A percentile compares a stretch with the other conserved stretches of the same genome.
Evolutionary conservation across 2,113 vertebrate species (phyloP).

Genomic region (Piaya cayana): DNA sequence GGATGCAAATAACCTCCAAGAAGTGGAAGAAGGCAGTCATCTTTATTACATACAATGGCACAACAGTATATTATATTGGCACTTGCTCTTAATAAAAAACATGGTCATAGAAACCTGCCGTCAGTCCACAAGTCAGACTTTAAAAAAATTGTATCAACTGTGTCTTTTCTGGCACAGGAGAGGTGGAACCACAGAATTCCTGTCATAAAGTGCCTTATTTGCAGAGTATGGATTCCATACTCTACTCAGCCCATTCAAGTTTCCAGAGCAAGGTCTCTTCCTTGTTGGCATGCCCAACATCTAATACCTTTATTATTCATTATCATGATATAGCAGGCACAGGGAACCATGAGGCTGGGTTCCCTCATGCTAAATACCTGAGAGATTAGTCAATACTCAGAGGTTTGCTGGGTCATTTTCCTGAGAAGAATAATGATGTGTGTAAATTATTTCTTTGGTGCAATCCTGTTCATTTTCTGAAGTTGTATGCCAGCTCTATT

Average conservation of each 20-base stretch:
- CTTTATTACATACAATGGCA: not conserved
- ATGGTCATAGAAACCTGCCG: not conserved
- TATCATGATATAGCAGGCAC: not conserved
- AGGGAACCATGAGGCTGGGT: not conserved
- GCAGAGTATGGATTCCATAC: not conserved
- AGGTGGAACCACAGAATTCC: not conserved
- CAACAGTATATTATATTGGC: not conserved
- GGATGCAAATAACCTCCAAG: not conserved
- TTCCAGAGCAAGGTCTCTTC: not conserved
- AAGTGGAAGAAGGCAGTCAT: not conserved
- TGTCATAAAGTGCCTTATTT: not conserved
- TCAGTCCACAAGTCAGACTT: not conserved
- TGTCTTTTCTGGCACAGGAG: not conserved
- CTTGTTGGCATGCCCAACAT: not conserved
- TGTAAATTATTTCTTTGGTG: not conserved
- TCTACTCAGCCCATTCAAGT: not conserved
- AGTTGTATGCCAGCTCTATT: not conserved
- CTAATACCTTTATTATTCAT: not conserved
- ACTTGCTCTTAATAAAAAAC: not conserved
- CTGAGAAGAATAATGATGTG: not conserved
- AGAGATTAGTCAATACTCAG: not conserved
- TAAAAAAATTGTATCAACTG: not conserved
- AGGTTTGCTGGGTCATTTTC: not conserved
- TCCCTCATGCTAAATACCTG: not conserved
- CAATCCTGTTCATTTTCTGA: not conserved